Percentiles rank a stretch among this genome's conserved stretches.
Evolutionary conservation across 2,113 vertebrate species (phyloP).

Genomic region (Theristicus caerulescens): DNA sequence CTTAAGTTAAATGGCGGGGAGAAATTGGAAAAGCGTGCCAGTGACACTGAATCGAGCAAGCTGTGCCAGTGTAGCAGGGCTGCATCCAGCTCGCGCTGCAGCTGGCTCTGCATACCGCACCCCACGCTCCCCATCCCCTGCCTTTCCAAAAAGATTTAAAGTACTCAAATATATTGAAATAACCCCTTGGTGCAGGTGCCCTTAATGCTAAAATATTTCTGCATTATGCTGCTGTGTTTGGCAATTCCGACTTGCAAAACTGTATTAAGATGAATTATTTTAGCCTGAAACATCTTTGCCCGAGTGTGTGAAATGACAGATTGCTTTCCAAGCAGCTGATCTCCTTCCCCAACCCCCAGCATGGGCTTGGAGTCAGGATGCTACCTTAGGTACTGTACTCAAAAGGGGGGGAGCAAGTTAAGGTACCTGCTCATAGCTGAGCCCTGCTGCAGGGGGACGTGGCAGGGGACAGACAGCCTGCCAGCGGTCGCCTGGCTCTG

Average conservation of each 20-base stretch:
- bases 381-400: neutral
- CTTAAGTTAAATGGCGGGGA: neutral
- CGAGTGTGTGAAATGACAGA: neutral
- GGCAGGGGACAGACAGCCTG: neutral
- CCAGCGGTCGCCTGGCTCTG: neutral
- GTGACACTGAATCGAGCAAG: neutral
- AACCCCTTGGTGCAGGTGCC: neutral
- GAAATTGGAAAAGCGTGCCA: neutral
- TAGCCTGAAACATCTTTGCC: neutral
- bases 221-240: neutral
- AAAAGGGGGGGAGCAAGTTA: rapidly evolving
- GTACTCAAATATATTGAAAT: neutral
- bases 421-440: neutral
- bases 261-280: slow-evolving; percentile 23
- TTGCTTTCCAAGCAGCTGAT: neutral
- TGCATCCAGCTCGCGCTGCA: neutral
- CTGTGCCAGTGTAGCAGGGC: neutral
- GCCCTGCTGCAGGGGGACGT: neutral
- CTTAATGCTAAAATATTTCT: neutral
- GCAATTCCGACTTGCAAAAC: neutral
- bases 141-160: neutral
- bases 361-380: neutral
- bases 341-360: neutral
- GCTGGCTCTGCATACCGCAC: neutral
- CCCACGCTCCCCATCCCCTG: neutral